Percentiles rank a stretch among this genome's conserved stretches.
Evolutionary conservation across 2,113 vertebrate species (phyloP).

Genomic region (Noturus placidus): DNA sequence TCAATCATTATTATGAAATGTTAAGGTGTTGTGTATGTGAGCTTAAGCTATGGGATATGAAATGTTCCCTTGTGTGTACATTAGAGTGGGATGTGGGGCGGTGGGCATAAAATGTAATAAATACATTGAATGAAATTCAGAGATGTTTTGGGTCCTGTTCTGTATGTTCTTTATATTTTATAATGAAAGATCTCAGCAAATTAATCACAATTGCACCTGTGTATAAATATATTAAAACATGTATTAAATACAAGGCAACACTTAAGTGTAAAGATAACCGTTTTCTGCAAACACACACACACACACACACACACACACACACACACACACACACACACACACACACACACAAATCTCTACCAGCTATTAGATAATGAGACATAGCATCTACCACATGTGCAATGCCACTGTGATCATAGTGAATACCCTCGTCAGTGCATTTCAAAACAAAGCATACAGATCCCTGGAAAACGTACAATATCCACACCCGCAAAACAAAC

Average conservation of each 20-base stretch:
- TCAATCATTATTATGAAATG: conserved; percentile 37
- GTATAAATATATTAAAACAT: background rate
- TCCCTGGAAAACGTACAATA: conserved; percentile 45
- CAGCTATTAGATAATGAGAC: conserved; percentile 53
- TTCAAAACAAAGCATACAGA: conserved; percentile 52
- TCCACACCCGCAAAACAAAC: conserved; percentile 51
- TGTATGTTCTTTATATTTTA: background rate
- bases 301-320: background rate
- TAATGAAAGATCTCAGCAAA: background rate
- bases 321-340: conserved; percentile 10
- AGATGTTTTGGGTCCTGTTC: background rate
- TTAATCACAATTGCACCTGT: background rate
- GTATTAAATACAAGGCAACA: background rate
- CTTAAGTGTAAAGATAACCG: background rate
- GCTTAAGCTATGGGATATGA: background rate
- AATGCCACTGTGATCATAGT: conserved; percentile 58
- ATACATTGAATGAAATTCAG: background rate
- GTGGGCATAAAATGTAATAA: background rate
- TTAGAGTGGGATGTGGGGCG: background rate
- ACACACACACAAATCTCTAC: conserved; percentile 24
- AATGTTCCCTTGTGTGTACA: background rate
- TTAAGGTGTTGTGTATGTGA: background rate
- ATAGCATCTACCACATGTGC: conserved; percentile 43
- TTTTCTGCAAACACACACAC: conserved; percentile 31
- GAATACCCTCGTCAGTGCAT: conserved; percentile 57